Percentiles rank a stretch among this genome's conserved stretches.
Evolutionary conservation across 1,140 invertebrate genomes (phyloP).

Genomic region (Cydia splendana): DNA sequence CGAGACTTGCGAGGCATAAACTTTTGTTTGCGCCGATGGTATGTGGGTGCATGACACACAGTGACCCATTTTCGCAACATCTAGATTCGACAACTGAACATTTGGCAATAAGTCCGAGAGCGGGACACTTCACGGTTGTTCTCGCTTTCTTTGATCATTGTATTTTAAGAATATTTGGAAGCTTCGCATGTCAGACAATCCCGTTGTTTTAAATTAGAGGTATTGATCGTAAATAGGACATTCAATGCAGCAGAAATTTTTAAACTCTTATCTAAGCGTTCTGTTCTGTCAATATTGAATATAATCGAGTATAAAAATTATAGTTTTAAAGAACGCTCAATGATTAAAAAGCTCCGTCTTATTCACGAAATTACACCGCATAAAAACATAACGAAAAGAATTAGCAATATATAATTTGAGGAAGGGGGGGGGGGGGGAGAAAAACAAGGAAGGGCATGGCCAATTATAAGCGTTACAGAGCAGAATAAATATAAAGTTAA

Average conservation of each 20-base stretch:
- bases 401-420: background rate
- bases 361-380: background rate
- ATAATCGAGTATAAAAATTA: no score
- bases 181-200: background rate
- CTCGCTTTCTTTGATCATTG: constrained; percentile 51
- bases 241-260: background rate
- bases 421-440: background rate
- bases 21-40: constrained; percentile 61
- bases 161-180: constrained; percentile 51
- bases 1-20: constrained; percentile 9
- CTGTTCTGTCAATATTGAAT: no score
- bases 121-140: constrained; percentile 49
- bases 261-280: background rate
- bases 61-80: constrained; percentile 74
- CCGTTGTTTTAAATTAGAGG: constrained; percentile 14
- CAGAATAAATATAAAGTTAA: background rate
- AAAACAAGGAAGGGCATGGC: background rate
- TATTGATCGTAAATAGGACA: background rate
- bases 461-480: background rate
- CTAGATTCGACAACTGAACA: constrained; percentile 59
- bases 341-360: background rate
- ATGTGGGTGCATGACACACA: constrained; percentile 66
- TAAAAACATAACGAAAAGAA: background rate
- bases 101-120: constrained; percentile 67
- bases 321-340: no score